phyloP scores from a whole-genome alignment of 2,888 invertebrate genomes.

The Noctua comes region DNA sequence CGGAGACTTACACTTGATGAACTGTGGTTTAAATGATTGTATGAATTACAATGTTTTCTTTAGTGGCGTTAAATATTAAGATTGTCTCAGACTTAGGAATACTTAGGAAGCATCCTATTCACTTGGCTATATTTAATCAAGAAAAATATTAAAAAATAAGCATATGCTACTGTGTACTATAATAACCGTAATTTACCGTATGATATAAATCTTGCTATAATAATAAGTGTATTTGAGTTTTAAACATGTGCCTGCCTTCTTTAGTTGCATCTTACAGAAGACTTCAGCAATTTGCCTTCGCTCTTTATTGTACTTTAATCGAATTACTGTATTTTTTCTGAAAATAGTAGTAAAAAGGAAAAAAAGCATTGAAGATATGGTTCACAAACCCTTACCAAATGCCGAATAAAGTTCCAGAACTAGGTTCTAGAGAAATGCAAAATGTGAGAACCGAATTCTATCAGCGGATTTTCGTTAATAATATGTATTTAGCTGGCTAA shows the following conservation, averaged over 20 bases:
- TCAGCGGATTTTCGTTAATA: neutral
- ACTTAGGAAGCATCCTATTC: constrained; percentile 3
- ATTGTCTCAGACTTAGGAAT: constrained; percentile 11
- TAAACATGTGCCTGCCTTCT: constrained; percentile 8
- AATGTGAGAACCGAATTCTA: neutral
- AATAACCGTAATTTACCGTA: neutral
- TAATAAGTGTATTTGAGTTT: constrained; percentile 29
- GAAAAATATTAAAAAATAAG: constrained; percentile 8
- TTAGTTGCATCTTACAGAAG: neutral
- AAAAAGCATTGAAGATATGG: no score
- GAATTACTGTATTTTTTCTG: neutral
- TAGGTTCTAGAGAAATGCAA: neutral
- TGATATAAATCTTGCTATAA: constrained; percentile 29
- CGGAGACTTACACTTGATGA: neutral
- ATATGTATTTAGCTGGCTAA: neutral
- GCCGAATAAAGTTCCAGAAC: neutral
- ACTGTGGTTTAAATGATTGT: neutral
- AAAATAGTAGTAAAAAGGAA: no score
- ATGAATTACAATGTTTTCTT: constrained; percentile 14
- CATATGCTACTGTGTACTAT: constrained; percentile 15
- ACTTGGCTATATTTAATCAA: constrained; percentile 25
- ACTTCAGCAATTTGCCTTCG: neutral
- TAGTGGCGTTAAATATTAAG: constrained; percentile 24
- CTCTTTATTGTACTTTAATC: neutral
- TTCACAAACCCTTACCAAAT: neutral